These are phyloP conservation scores for Cyrtodaria siliqua DNA, from an alignment of 2,888 invertebrate genomes.

Conservation along the genomic window DNA sequence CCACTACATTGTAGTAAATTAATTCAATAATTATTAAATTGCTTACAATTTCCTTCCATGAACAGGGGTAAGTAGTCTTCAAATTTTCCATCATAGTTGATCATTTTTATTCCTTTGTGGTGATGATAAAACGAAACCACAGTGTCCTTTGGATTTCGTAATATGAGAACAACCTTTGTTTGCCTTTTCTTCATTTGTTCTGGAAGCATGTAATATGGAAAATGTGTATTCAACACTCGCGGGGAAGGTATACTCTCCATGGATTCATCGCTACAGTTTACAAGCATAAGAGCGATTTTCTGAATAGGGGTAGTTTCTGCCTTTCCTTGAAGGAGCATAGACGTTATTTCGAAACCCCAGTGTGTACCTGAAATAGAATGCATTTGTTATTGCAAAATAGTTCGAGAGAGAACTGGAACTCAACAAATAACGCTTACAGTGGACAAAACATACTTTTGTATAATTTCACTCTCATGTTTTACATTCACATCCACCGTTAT, in stretches of 20 bases:
- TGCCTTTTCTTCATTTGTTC: too few relatives aligned
- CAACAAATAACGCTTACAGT: too few relatives aligned
- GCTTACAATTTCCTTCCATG: too few relatives aligned
- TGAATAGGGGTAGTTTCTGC: conserved; percentile 28
- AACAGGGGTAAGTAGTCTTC: too few relatives aligned
- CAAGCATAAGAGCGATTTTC: conserved; percentile 59
- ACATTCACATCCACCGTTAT: too few relatives aligned
- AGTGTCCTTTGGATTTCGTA: conserved; percentile 23
- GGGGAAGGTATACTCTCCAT: conserved; percentile 51
- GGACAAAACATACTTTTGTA: too few relatives aligned
- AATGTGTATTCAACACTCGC: conserved; percentile 60
- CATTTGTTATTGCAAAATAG: too few relatives aligned
- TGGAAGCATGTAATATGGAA: conserved; percentile 53
- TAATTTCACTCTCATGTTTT: too few relatives aligned
- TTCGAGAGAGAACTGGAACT: too few relatives aligned
- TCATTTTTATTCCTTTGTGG: background rate
- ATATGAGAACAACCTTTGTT: conserved; percentile 7
- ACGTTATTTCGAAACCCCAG: conserved; percentile 60
- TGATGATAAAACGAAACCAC: conserved; percentile 16
- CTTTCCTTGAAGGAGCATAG: conserved; percentile 58
- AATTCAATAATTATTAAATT: too few relatives aligned
- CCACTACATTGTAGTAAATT: too few relatives aligned
- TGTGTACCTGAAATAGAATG: conserved; percentile 52
- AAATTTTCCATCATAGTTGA: background rate
- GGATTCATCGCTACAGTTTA: conserved; percentile 20